These are phyloP conservation scores for Anarsia innoxiella DNA, from an alignment of 2,888 invertebrate species.

Conservation along the genomic window DNA sequence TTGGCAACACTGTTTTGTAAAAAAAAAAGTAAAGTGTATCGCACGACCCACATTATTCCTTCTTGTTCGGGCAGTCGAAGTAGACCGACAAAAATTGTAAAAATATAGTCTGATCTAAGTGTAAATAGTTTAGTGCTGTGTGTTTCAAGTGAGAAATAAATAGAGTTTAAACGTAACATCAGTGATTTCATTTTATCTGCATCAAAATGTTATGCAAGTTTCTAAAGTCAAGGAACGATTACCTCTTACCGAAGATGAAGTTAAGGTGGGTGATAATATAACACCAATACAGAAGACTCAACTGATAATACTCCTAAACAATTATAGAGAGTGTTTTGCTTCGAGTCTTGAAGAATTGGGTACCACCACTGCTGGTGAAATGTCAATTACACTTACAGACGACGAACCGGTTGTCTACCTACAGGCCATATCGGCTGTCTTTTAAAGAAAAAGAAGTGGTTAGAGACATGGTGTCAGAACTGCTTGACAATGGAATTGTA, in stretches of 20 bases:
- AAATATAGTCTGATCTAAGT: no score
- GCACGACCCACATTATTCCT: no score
- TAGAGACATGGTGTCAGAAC: constrained; percentile 10
- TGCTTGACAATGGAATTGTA: constrained; percentile 10
- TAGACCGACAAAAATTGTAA: no score
- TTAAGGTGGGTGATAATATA: not conserved
- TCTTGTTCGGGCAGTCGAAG: no score
- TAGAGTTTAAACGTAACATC: no score
- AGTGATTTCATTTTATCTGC: no score
- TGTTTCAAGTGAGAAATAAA: no score
- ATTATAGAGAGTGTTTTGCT: constrained; percentile 16
- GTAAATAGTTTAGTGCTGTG: no score
- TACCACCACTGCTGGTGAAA: constrained; percentile 9
- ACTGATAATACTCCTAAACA: not conserved
- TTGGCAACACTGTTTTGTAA: no score
- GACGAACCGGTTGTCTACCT: constrained; percentile 11
- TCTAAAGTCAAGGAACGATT: not conserved
- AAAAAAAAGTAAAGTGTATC: no score
- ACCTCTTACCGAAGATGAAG: not conserved
- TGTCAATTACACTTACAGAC: constrained; percentile 13
- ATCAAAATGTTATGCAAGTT: no score
- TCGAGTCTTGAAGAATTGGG: constrained; percentile 11
- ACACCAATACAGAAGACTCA: not conserved
- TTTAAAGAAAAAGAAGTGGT: constrained; percentile 10
- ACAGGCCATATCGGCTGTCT: constrained; percentile 14